Conservation (phyloP, 2,888 invertebrate genomes). For the Arrhopalites spinosus region DNA sequence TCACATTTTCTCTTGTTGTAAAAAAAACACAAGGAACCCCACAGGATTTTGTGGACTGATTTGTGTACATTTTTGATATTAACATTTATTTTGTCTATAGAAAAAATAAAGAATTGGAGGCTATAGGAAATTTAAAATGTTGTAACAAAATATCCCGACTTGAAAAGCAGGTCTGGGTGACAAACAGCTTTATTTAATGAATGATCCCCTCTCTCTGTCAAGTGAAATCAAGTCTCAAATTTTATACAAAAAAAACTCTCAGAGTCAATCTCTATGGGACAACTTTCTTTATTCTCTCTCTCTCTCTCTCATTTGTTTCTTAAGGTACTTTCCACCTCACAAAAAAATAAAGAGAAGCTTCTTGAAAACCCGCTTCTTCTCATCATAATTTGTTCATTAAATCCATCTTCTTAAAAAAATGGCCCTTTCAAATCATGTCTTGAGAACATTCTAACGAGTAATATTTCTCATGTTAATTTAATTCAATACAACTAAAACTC, state of each 20-base stretch:
- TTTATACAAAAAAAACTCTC: too few relatives aligned
- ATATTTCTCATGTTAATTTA: too few relatives aligned
- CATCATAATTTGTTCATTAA: too few relatives aligned
- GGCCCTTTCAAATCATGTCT: too few relatives aligned
- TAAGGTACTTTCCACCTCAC: too few relatives aligned
- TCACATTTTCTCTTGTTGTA: constrained; percentile 26
- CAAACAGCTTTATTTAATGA: constrained; percentile 39
- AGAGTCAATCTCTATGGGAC: too few relatives aligned
- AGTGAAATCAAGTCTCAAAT: too few relatives aligned
- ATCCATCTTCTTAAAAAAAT: too few relatives aligned
- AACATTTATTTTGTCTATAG: neutral
- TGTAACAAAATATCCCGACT: constrained; percentile 19
- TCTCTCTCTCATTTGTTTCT: constrained; percentile 4
- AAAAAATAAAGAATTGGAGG: neutral
- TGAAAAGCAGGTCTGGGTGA: constrained; percentile 37
- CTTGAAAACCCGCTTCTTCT: too few relatives aligned
- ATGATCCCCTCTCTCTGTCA: constrained; percentile 1
- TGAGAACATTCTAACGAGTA: too few relatives aligned
- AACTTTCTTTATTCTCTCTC: neutral
- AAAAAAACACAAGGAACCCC: neutral
- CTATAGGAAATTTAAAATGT: neutral
- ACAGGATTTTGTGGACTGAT: constrained; percentile 1
- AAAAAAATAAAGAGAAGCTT: too few relatives aligned
- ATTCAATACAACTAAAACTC: too few relatives aligned
- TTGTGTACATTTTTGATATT: constrained; percentile 1